Base-by-base conservation (phyloP, 2,888 invertebrate species). In the Drosophila acutilabella region DNA sequence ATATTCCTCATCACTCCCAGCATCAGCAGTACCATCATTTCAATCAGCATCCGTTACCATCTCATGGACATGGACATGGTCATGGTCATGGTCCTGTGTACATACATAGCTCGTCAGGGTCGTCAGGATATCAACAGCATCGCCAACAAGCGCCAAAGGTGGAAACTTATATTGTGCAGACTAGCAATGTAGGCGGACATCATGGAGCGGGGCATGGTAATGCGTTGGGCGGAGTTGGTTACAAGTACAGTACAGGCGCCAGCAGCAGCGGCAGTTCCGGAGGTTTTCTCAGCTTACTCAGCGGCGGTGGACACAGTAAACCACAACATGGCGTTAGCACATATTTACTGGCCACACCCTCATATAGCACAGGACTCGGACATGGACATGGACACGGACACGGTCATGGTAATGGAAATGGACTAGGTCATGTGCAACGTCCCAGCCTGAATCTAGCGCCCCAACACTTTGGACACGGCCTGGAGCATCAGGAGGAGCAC, bases 101-200 rank as follows among this genome's bases (percentile, higher is more conserved):
- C 11, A 36, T 76, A 2, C 36, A 36, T 5, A 77, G 64, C 18
- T 47, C 64, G n/a, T 50, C 50, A 18, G 7, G 54, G 20, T 50
- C 64, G 59, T 6, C 64, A 62, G 23, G 59, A 60, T 6, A 61
- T 51, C 74, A 72, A 20, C 74, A 73, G 11, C 64, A 66, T 4
- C 64, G 66, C 10, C 60, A 58, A 4, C 68, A 65, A 20, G 64
- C 60, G 3, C 88, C 86, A 44, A 89, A 90, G 71, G 81, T 89
- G 33, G 90, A 89, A 26, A 89, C 89, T 0, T 89, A 81, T 7
- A 78, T 90, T 44, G 84, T 90, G 33, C 88, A 84, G 42, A 81
- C 78, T 3, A 79, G 68, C 56, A 38, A 58, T 18, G 64, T 11
- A 16, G 50, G 38, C 11, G 44, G 38, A n/a, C 72, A 73, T 61